Percentiles rank a stretch among this genome's conserved stretches.
phyloP scores from a whole-genome alignment of 1,140 invertebrate species.

The Ceratina australensis region DNA sequence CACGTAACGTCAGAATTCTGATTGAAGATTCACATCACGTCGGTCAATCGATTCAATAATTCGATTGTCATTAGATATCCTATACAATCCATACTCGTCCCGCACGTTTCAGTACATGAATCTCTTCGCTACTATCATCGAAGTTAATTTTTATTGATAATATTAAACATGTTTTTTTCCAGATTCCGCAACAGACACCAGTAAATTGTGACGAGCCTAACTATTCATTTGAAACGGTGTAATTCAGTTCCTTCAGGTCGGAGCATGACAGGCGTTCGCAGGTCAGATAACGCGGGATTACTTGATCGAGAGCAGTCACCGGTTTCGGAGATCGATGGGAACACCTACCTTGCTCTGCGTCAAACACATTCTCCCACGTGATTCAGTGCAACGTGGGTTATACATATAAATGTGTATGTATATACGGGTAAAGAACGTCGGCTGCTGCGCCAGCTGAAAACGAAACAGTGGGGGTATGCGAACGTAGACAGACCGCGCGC shows the following conservation, averaged over 20 bases:
- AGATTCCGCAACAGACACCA: too few species aligned
- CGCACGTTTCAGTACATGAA: too few species aligned
- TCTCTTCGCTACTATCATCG: too few species aligned
- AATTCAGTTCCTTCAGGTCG: neutral
- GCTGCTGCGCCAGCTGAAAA: constrained; percentile 50
- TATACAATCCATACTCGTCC: too few species aligned
- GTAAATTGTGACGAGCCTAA: too few species aligned
- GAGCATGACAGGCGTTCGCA: neutral
- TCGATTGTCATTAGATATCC: neutral
- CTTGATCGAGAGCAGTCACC: neutral
- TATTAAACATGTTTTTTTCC: too few species aligned
- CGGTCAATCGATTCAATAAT: neutral
- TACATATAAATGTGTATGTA: neutral
- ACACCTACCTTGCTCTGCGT: constrained; percentile 11
- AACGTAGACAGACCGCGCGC: constrained; percentile 26
- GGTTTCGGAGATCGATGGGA: constrained; percentile 17
- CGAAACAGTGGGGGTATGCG: constrained; percentile 28
- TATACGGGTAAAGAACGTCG: constrained; percentile 7
- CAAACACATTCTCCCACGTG: constrained; percentile 38
- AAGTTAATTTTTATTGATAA: too few species aligned
- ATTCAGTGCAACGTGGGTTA: constrained; percentile 12
- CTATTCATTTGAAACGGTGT: too few species aligned
- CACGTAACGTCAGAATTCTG: too few species aligned
- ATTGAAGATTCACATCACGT: too few species aligned
- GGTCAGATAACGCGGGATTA: too few species aligned